These are phyloP conservation scores for Reticulitermes lucifugus DNA, from an alignment of 2,888 invertebrate genomes.

Conservation along the genomic window DNA sequence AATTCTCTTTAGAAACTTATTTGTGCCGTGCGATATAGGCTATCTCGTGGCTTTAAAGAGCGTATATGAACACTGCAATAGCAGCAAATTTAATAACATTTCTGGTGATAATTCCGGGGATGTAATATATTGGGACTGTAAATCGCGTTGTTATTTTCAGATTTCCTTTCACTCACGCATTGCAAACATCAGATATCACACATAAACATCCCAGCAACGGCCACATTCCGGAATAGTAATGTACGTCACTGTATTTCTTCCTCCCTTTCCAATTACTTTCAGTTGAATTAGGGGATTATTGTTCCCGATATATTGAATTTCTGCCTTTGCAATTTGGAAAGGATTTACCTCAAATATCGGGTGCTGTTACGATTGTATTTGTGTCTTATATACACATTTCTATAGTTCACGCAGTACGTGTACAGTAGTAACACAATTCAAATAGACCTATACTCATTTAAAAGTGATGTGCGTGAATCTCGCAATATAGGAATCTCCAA, in stretches of 20 bases:
- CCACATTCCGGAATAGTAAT: not conserved
- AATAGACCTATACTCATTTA: not conserved
- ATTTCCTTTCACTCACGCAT: not conserved
- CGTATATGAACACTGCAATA: too few species aligned
- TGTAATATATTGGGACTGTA: not conserved
- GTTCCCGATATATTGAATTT: constrained; percentile 6
- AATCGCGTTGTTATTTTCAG: not conserved
- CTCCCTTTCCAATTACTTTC: not conserved
- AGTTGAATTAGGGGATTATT: not conserved
- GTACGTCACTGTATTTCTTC: not conserved
- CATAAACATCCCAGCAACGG: too few species aligned
- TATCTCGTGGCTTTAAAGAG: too few species aligned
- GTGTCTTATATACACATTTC: not conserved
- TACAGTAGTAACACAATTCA: not conserved
- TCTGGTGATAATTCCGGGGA: not conserved
- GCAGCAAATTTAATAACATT: not conserved
- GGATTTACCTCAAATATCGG: not conserved
- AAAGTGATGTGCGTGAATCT: too few species aligned
- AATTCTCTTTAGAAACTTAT: too few species aligned
- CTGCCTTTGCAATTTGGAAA: not conserved
- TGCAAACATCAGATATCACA: too few species aligned
- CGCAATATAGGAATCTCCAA: too few species aligned
- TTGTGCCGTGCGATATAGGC: too few species aligned
- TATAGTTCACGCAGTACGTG: not conserved
- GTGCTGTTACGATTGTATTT: not conserved